Base-by-base conservation (phyloP, 1,140 invertebrate species). In the Heliconius hewitsoni region DNA sequence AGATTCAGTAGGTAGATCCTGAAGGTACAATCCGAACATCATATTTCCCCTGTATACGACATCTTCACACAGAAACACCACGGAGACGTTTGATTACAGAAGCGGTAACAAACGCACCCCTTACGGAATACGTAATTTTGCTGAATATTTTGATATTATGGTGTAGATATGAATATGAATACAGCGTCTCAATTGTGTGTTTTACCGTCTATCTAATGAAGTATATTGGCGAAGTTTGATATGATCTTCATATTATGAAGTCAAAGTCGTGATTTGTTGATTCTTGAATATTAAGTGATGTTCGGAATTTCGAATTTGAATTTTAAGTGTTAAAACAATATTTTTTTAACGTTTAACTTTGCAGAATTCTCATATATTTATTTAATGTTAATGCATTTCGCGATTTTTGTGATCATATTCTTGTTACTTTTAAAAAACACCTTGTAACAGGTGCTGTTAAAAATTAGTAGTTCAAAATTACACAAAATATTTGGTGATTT, bases 11-110 rank as follows among this genome's bases (percentile, higher is more conserved):
- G 23, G 23, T 23, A 23, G 16, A 66, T 66, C 3, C 34, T 6
- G 34, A 6, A 37, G 27, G 23, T 30, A 66, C n/a, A 19, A 8
- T 11, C 9, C 2, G 3, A 66, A 66, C 60, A 66, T 27, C 60
- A 66, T 66, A 66, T 66, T 66, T 30, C 27, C 8, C 27, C 60
- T 16, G 11, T 30, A 66, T 16, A 27, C 27, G 30, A 66, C 23
- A 16, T 66, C 9, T 66, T 30, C 13, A 66, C 55, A 57, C 13
- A 30, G 60, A 66, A 66, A 66, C 6, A 30, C 9, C 16, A 11
- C 11, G 60, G 30, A 66, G 60, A 71, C 19, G 71, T 76, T 86
- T 87, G 85, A 88, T 86, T 86, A 84, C 83, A 34, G 79, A 81
- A 83, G 78, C 84, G 82, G 79, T 83, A 85, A 74, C 76, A 79